These are phyloP conservation scores for Henricia sp. DNA, from an alignment of 53 echinoderm and acorn worm genomes.

Conservation along the genomic window DNA sequence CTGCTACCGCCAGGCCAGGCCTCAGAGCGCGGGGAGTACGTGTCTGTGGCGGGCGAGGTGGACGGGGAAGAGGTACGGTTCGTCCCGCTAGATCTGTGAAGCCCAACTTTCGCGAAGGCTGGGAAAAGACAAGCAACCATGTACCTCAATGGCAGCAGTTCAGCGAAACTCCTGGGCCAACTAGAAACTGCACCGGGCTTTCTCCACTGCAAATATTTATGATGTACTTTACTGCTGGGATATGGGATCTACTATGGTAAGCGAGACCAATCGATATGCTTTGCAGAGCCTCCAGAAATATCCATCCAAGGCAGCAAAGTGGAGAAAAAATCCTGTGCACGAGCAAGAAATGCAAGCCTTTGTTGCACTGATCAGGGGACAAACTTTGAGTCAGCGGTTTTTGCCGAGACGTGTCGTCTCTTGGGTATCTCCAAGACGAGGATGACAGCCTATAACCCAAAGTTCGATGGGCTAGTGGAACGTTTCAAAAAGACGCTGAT, in stretches of 20 bases:
- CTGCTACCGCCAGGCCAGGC: neutral
- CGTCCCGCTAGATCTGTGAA: neutral
- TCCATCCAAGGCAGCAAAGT: neutral
- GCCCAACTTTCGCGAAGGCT: neutral
- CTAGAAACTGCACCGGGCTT: conserved; percentile 9
- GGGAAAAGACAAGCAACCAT: neutral
- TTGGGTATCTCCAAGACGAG: conserved; percentile 27
- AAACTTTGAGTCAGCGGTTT: conserved; percentile 57
- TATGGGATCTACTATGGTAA: conserved; percentile 28
- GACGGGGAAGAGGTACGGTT: neutral
- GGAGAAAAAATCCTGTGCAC: no score
- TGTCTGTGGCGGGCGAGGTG: neutral
- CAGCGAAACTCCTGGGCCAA: conserved; percentile 42
- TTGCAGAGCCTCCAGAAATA: neutral
- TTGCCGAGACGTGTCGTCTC: conserved; percentile 22
- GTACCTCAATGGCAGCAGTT: conserved; percentile 3
- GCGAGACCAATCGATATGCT: conserved; percentile 46
- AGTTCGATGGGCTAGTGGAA: conserved; percentile 60
- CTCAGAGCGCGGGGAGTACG: neutral
- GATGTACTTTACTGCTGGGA: conserved; percentile 24
- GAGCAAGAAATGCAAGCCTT: no score
- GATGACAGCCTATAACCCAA: conserved; percentile 47
- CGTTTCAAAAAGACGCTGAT: conserved; percentile 53
- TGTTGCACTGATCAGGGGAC: conserved; percentile 55
- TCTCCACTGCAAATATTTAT: conserved; percentile 46